Conservation (phyloP, 2,888 invertebrate genomes). For the Trichacis sp. region DNA sequence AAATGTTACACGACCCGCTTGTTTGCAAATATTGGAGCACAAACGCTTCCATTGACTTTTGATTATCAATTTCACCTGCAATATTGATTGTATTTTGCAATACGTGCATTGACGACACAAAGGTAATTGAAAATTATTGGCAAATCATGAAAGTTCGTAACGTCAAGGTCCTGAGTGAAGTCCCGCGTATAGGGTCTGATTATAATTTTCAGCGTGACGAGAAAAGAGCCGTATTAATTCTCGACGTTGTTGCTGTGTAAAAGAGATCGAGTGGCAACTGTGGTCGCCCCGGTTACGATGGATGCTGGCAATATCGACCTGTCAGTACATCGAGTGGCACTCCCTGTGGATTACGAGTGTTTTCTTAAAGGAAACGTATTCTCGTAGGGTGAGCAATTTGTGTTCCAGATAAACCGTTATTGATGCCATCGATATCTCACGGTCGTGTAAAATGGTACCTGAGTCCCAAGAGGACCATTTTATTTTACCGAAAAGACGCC, state of each 20-base stretch:
- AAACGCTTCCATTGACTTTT: background rate
- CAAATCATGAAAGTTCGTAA: too few species aligned
- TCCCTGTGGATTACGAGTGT: slow-evolving; percentile 41
- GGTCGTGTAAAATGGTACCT: slow-evolving; percentile 60
- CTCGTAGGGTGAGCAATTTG: slow-evolving; percentile 37
- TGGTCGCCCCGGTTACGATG: slow-evolving; percentile 16
- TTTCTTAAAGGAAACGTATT: slow-evolving; percentile 41
- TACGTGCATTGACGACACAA: too few species aligned
- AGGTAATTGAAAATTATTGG: too few species aligned
- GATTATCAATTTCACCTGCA: too few species aligned
- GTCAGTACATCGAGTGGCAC: slow-evolving; percentile 39
- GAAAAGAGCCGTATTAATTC: slow-evolving; percentile 23
- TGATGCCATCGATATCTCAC: slow-evolving; percentile 64
- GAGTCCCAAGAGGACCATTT: slow-evolving; percentile 32
- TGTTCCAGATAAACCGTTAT: slow-evolving; percentile 63
- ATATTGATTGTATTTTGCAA: too few species aligned
- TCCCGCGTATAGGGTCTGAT: too few species aligned
- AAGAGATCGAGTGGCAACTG: slow-evolving; percentile 7
- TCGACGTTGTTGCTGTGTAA: background rate
- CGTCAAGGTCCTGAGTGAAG: background rate
- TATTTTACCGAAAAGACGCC: slow-evolving; percentile 26
- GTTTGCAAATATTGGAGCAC: background rate
- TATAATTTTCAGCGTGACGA: background rate
- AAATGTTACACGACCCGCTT: background rate
- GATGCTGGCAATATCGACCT: slow-evolving; percentile 37